Evolutionary conservation across 2,113 vertebrate genomes (phyloP).

Genomic region (Microcebus jonahi): DNA sequence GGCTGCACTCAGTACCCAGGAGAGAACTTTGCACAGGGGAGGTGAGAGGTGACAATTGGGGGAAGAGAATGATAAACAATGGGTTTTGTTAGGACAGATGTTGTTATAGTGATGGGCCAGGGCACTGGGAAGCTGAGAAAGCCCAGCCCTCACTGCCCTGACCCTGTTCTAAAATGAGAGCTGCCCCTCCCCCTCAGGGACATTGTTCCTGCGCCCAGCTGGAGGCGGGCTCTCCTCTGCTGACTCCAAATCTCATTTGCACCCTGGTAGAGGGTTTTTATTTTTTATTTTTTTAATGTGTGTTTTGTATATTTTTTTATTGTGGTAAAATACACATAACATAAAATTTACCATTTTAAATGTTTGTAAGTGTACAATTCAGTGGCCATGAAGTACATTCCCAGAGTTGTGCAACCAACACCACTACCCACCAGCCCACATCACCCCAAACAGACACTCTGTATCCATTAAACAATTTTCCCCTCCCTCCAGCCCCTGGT

Average conservation of each 20-base stretch:
- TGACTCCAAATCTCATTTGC: background rate
- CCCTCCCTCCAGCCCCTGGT: background rate
- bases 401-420: background rate
- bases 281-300: background rate
- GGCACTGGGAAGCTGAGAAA: background rate
- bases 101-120: background rate
- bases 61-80: background rate
- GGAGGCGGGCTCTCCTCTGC: background rate
- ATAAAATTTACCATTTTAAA: background rate
- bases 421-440: background rate
- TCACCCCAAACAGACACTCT: background rate
- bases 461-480: background rate
- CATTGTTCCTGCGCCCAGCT: rapidly evolving
- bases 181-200: rapidly evolving
- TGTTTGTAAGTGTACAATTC: background rate
- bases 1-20: background rate
- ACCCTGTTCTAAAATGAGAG: background rate
- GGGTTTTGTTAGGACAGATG: background rate
- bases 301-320: background rate
- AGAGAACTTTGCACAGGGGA: background rate
- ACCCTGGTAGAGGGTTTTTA: background rate
- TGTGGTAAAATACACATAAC: background rate
- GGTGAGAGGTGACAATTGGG: background rate
- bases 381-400: background rate
- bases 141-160: background rate